These are phyloP conservation scores for Crypturellus tataupa DNA, from an alignment of 2,797 vertebrate genomes.

Conservation along the genomic window DNA sequence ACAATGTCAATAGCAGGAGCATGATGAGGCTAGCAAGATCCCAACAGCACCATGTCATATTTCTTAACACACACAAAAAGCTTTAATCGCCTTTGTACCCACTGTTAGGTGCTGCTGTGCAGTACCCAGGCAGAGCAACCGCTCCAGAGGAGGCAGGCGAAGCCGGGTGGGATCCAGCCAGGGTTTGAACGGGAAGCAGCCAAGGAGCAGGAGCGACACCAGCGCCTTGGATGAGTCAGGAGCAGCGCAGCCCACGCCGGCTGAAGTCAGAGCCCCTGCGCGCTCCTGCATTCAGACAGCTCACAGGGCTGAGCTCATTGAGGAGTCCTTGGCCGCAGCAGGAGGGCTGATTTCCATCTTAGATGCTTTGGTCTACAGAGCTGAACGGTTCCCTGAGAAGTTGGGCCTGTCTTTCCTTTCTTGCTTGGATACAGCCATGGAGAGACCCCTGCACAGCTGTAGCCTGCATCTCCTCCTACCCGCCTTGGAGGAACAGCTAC, in stretches of 20 bases:
- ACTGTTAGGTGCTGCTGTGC: neutral
- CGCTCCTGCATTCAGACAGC: slow-evolving; percentile 5
- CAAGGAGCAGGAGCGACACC: neutral
- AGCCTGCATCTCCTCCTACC: neutral
- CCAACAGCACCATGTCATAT: neutral
- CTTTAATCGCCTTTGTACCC: neutral
- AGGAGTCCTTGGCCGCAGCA: neutral
- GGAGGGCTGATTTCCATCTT: neutral
- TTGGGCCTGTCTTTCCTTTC: neutral
- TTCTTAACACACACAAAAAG: neutral
- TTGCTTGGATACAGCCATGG: rapidly evolving
- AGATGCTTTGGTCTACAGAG: neutral
- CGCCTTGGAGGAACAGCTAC: neutral
- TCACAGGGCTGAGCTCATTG: slow-evolving; percentile 15
- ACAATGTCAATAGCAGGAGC: neutral
- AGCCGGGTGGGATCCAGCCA: neutral
- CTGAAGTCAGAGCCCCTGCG: neutral
- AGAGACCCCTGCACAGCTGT: neutral
- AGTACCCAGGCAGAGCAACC: neutral
- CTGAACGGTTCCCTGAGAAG: neutral
- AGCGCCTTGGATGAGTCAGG: slow-evolving; percentile 27
- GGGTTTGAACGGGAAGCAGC: neutral
- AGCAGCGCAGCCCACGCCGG: neutral
- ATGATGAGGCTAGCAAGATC: slow-evolving; percentile 11
- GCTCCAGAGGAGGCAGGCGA: neutral